Evolutionary conservation across 2,888 invertebrate species (phyloP).

Genomic region (Drosophila birchii): DNA sequence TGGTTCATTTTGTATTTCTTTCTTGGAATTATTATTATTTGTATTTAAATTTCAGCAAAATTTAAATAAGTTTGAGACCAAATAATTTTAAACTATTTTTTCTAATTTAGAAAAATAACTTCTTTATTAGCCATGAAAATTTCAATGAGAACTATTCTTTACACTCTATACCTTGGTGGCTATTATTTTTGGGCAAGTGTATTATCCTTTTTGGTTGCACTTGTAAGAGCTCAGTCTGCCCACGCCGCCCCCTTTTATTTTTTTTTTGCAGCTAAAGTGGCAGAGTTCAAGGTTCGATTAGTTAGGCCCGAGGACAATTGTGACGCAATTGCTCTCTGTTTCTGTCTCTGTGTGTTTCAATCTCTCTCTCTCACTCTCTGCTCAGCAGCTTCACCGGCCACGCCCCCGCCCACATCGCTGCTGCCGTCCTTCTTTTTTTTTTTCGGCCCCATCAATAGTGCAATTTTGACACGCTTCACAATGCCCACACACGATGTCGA

Average conservation of each 20-base stretch:
- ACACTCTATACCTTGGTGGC: too few relatives aligned
- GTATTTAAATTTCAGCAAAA: too few relatives aligned
- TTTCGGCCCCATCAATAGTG: conserved; percentile 21
- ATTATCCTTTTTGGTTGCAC: conserved; percentile 38
- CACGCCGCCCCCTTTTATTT: not conserved
- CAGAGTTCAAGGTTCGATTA: conserved; percentile 48
- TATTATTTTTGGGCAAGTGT: conserved; percentile 8
- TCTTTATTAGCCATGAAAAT: not conserved
- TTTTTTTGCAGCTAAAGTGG: conserved; percentile 18
- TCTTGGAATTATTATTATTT: too few relatives aligned
- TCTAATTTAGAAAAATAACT: not conserved
- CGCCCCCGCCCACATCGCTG: conserved; percentile 15
- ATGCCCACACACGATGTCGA: conserved; percentile 40
- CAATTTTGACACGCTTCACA: conserved; percentile 20
- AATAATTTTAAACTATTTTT: not conserved
- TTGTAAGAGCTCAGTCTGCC: conserved; percentile 41
- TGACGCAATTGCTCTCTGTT: conserved; percentile 43
- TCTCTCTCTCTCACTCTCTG: not conserved
- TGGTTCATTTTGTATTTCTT: too few relatives aligned
- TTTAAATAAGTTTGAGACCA: too few relatives aligned
- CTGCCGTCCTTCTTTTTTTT: conserved; percentile 1
- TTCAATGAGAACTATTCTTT: not conserved
- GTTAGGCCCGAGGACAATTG: conserved; percentile 43
- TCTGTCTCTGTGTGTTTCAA: conserved; percentile 1
- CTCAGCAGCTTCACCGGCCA: conserved; percentile 24